Evolutionary conservation across 2,888 invertebrate genomes (phyloP).

Genomic region (Mythimna pallens): DNA sequence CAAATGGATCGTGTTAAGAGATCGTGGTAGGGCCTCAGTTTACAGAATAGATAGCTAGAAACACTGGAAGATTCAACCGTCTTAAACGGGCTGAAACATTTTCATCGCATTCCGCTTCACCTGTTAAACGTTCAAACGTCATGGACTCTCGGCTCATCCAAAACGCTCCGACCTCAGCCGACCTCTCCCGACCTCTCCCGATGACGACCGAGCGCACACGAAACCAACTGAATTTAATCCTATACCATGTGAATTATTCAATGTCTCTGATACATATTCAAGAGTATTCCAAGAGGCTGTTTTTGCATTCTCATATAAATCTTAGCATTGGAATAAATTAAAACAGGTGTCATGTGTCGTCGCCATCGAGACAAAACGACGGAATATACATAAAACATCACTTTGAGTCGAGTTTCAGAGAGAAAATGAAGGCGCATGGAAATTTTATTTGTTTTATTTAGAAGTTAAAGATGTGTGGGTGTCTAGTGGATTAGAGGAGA

Average conservation of each 20-base stretch:
- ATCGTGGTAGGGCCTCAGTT: too few relatives aligned
- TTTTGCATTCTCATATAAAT: constrained; percentile 60
- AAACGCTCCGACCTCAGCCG: constrained; percentile 1
- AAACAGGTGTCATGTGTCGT: constrained; percentile 51
- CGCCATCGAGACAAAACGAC: constrained; percentile 21
- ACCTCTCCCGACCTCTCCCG: constrained; percentile 25
- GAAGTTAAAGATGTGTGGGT: constrained; percentile 6
- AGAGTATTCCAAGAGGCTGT: constrained; percentile 48
- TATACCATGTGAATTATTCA: constrained; percentile 55
- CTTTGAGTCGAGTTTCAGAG: constrained; percentile 15
- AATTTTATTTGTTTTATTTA: constrained; percentile 30
- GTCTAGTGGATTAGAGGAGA: neutral
- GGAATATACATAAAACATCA: constrained; percentile 42
- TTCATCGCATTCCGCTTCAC: constrained; percentile 14
- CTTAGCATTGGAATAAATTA: constrained; percentile 56
- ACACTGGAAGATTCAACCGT: neutral
- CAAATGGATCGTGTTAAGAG: too few relatives aligned
- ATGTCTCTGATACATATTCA: constrained; percentile 56
- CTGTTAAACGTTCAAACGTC: constrained; percentile 21
- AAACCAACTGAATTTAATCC: constrained; percentile 47
- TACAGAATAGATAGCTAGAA: too few relatives aligned
- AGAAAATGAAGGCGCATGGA: constrained; percentile 2
- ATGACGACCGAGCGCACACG: constrained; percentile 27
- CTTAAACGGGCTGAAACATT: neutral
- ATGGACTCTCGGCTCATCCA: constrained; percentile 10